Percentiles rank a stretch among this genome's conserved stretches.
These are phyloP conservation scores for Tigriopus californicus DNA, from an alignment of 2,888 invertebrate genomes.

Conservation along the genomic window DNA sequence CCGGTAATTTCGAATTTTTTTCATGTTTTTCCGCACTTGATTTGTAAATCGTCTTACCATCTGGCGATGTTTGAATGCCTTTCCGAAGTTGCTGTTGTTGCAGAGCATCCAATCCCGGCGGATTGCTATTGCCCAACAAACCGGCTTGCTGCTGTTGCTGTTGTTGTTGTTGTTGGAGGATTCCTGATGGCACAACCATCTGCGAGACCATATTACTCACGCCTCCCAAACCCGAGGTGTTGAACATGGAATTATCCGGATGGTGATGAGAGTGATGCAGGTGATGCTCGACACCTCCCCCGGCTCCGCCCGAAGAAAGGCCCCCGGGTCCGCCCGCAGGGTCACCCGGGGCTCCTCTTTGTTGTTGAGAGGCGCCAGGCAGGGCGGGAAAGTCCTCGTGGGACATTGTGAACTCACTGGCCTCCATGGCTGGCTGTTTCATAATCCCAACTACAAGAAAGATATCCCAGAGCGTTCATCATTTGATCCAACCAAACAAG, in stretches of 20 bases:
- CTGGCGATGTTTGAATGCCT: slow-evolving; percentile 86
- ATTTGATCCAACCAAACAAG: no score
- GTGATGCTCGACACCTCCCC: not conserved
- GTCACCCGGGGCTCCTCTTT: not conserved
- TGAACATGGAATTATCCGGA: not conserved
- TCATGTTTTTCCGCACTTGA: no score
- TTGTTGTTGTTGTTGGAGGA: not conserved
- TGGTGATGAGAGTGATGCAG: not conserved
- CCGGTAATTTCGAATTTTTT: no score
- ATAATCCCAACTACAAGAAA: slow-evolving; percentile 63
- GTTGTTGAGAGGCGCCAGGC: slow-evolving; percentile 42
- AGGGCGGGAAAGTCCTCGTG: slow-evolving; percentile 98
- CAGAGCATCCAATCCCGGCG: not conserved
- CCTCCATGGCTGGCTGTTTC: slow-evolving; percentile 76
- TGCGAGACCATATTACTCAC: not conserved
- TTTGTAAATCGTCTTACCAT: slow-evolving; percentile 42
- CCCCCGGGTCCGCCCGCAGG: not conserved
- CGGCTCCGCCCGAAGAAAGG: not conserved
- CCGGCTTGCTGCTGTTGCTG: slow-evolving; percentile 20
- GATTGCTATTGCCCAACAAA: no score
- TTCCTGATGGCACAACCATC: not conserved
- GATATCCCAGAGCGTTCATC: no score
- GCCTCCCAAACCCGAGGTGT: not conserved
- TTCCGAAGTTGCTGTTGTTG: slow-evolving; percentile 28
- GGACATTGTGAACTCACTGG: slow-evolving; percentile 90